Conservation (phyloP, 37 sponge, comb jelly and placozoan genomes). For the Aplysina aerophoba region DNA sequence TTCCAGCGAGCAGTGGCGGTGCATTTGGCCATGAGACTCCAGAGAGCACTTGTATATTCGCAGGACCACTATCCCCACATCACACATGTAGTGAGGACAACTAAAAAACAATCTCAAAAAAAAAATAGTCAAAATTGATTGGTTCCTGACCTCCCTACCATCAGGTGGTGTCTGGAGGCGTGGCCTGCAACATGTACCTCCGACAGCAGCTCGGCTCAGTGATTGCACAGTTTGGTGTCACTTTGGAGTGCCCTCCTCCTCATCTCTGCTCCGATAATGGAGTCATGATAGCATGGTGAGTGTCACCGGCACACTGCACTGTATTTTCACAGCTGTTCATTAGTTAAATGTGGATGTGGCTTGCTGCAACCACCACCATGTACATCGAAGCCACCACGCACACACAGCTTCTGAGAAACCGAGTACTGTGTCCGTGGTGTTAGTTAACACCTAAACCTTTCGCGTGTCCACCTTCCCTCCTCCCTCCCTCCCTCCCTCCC, state of each 20-base stretch:
- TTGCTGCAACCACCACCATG: no score
- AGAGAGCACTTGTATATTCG: constrained; percentile 59
- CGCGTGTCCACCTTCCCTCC: neutral
- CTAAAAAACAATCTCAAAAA: neutral
- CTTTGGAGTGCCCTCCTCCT: constrained; percentile 60
- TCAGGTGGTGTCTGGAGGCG: constrained; percentile 85
- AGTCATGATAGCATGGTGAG: constrained; percentile 92
- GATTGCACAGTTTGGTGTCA: constrained; percentile 11
- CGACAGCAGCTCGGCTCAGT: constrained; percentile 26
- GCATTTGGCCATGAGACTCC: constrained; percentile 50
- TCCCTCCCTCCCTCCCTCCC: neutral
- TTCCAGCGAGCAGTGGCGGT: constrained; percentile 57
- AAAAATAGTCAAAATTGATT: no score
- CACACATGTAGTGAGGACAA: constrained; percentile 41
- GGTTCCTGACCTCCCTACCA: neutral
- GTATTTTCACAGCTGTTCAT: no score
- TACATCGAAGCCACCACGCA: no score
- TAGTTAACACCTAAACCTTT: neutral
- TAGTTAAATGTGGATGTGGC: neutral
- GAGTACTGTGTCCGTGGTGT: constrained; percentile 1
- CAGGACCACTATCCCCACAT: constrained; percentile 5
- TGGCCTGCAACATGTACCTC: constrained; percentile 70
- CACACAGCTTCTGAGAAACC: no score
- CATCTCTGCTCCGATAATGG: constrained; percentile 85
- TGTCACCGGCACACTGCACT: no score